These are phyloP conservation scores for Eristalis arbustorum DNA, from an alignment of 2,888 invertebrate species.

Conservation along the genomic window DNA sequence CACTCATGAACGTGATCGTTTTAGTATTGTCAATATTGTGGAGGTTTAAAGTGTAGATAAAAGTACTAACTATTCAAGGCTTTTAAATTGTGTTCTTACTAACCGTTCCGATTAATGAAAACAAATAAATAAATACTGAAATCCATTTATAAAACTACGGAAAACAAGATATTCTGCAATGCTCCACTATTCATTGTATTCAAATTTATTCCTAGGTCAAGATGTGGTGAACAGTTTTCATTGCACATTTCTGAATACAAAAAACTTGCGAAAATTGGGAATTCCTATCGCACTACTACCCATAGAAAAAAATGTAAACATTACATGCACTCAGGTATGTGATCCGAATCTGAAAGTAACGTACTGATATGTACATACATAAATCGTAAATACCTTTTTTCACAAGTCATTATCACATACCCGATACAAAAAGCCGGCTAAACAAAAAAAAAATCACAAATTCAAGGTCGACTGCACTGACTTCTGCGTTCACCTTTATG, in stretches of 20 bases:
- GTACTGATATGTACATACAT: conserved; percentile 27
- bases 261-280: conserved; percentile 19
- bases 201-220: background rate
- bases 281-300: conserved; percentile 1
- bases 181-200: background rate
- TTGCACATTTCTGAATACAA: background rate
- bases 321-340: conserved; percentile 10
- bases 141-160: too few species aligned
- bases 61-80: too few species aligned
- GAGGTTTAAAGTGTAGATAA: too few species aligned
- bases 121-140: too few species aligned
- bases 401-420: conserved; percentile 55
- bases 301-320: conserved; percentile 5
- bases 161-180: background rate
- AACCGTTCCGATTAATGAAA: too few species aligned
- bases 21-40: too few species aligned
- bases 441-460: conserved; percentile 67
- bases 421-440: conserved; percentile 66
- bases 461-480: conserved; percentile 76
- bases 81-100: too few species aligned
- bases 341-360: conserved; percentile 1
- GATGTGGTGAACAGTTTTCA: conserved; percentile 19
- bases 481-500: conserved; percentile 41
- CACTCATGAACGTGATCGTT: background rate
- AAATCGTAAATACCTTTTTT: conserved; percentile 32